Evolutionary conservation across 35 echinoderm and acorn worm genomes (phyloP).

Genomic region (Acanthaster planci): DNA sequence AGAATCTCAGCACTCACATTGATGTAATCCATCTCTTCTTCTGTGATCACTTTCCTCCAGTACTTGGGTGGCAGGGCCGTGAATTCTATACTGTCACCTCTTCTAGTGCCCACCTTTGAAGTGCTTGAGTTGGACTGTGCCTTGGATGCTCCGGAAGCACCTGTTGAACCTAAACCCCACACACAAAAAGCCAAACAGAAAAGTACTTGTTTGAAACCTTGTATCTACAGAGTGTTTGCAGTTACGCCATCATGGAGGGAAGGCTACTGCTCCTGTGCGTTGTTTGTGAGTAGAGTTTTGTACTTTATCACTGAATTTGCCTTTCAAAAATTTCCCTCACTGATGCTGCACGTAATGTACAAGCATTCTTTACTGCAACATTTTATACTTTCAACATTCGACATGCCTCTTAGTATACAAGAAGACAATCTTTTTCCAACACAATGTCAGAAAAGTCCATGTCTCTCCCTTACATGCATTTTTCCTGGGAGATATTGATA

Average conservation of each 20-base stretch:
- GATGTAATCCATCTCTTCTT: constrained; percentile 54
- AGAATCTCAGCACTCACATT: no score
- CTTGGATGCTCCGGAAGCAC: background rate
- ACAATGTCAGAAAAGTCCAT: no score
- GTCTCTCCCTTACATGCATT: no score
- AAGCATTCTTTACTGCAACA: no score
- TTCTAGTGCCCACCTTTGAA: constrained; percentile 4
- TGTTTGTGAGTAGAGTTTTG: background rate
- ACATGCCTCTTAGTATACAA: no score
- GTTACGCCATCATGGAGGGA: background rate
- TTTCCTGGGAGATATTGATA: no score
- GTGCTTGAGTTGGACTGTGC: constrained; percentile 37
- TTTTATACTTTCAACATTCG: no score
- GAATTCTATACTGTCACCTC: constrained; percentile 41
- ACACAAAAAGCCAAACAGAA: background rate
- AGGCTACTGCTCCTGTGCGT: background rate
- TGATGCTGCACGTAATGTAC: no score
- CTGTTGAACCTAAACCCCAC: background rate
- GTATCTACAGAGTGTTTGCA: background rate
- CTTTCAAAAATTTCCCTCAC: background rate
- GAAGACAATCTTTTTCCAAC: no score
- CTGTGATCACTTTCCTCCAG: constrained; percentile 2
- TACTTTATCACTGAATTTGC: background rate
- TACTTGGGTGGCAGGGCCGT: constrained; percentile 37
- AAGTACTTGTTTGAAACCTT: background rate